Conservation (phyloP, 2,797 vertebrate genomes). For the Yasuhikotakia modesta region DNA sequence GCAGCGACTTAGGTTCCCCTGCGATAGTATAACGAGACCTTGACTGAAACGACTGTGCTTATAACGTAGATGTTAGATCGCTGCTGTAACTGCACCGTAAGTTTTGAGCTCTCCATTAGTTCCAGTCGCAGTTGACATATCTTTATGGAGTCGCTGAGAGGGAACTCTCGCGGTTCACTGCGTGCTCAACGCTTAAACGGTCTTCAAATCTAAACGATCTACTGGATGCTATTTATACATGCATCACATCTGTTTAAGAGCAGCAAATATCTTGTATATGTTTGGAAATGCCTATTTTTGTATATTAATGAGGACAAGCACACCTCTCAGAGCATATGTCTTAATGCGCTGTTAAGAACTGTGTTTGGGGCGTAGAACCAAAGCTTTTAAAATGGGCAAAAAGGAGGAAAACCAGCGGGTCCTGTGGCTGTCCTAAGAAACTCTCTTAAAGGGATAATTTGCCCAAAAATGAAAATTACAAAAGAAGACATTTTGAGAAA, state of each 20-base stretch:
- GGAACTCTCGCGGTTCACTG: constrained; percentile 31
- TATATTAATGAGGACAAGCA: constrained; percentile 78
- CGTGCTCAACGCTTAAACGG: constrained; percentile 37
- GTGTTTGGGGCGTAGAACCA: constrained; percentile 47
- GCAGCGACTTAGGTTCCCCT: constrained; percentile 32
- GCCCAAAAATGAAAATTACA: too few relatives aligned
- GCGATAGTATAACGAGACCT: constrained; percentile 46
- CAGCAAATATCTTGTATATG: constrained; percentile 59
- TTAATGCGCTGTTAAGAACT: constrained; percentile 47
- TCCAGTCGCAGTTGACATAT: constrained; percentile 33
- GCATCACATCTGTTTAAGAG: constrained; percentile 58
- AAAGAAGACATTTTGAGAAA: too few relatives aligned
- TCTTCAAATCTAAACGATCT: constrained; percentile 42
- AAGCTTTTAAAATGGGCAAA: constrained; percentile 50
- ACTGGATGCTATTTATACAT: constrained; percentile 52
- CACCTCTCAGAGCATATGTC: constrained; percentile 66
- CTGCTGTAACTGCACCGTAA: constrained; percentile 53
- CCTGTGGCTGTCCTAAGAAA: not conserved
- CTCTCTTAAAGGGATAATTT: not conserved
- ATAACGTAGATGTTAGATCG: constrained; percentile 55
- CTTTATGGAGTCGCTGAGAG: constrained; percentile 42
- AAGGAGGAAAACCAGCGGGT: constrained; percentile 8
- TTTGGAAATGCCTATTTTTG: constrained; percentile 79
- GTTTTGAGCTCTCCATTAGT: constrained; percentile 35
- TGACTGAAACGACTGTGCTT: constrained; percentile 59